Evolutionary conservation across 2,113 vertebrate genomes (phyloP).

Genomic region (Ophiodon elongatus): DNA sequence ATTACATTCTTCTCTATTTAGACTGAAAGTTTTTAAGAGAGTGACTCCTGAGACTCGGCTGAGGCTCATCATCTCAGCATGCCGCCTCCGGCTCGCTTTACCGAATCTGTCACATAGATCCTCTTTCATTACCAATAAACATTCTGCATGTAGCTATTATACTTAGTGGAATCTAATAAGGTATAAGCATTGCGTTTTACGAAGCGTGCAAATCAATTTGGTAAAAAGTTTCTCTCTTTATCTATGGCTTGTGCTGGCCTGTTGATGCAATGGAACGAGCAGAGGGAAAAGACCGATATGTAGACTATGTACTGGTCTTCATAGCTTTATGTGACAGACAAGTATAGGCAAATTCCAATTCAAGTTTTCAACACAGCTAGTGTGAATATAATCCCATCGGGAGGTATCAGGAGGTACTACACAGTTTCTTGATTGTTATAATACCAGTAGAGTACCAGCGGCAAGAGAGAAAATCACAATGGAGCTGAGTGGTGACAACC

Average conservation of each 20-base stretch:
- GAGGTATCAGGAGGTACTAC: conserved; percentile 51
- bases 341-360: conserved; percentile 14
- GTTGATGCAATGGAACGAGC: conserved; percentile 52
- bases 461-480: conserved; percentile 62
- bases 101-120: conserved; percentile 78
- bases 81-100: conserved; percentile 55
- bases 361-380: conserved; percentile 27
- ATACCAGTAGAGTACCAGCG: conserved; percentile 64
- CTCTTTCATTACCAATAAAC: conserved; percentile 84
- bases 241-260: conserved; percentile 61
- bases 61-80: conserved; percentile 68
- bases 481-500: conserved; percentile 65
- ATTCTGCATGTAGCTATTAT: conserved; percentile 80
- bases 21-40: conserved; percentile 74
- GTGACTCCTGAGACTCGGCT: conserved; percentile 51
- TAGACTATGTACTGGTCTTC: conserved; percentile 13
- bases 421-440: conserved; percentile 60
- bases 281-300: not conserved
- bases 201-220: conserved; percentile 85
- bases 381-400: conserved; percentile 54
- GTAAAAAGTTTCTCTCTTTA: conserved; percentile 77
- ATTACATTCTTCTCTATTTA: conserved; percentile 72
- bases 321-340: conserved; percentile 10
- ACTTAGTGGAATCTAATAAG: conserved; percentile 84
- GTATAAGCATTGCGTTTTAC: conserved; percentile 80